Base-by-base conservation (phyloP, 1,140 invertebrate genomes). In the Pachyrhynchus sulphureomaculatus region DNA sequence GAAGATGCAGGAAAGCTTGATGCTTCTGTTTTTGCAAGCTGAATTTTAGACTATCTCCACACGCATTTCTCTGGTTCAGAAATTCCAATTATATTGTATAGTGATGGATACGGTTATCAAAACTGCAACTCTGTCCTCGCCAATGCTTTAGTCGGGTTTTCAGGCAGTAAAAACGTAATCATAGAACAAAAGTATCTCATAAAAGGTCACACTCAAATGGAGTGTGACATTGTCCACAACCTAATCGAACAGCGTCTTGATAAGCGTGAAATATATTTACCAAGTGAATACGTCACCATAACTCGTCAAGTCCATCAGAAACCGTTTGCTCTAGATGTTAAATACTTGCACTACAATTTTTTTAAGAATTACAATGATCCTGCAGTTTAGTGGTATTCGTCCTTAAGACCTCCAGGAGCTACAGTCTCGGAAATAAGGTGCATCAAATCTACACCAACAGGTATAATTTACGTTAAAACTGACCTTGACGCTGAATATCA, bases 131-230 rank as follows among this genome's bases (percentile, higher is more conserved):
- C 37, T 9, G 66, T 63, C 2, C 17, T 77, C 17, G 51, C 72
- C 8, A 78, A 77, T 70, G 72, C 73, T 2, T 52, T 77, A n/a
- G 36, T 71, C 6, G 37, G 57, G 26, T 66, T 73, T 36, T 64
- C 72, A 18, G 39, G 39, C 18, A 65, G 55, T 39, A 63, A 56
- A n/a, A 66, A 71, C 3, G 64, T 73, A 21, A 68, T 47, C 1
- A 74, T 79, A 51, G 64, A 47, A 12, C 77, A 79, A 63, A 78
- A 78, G 57, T 78, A 66, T 65, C 59, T 78, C 12, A 72, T 74
- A 62, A 64, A 62, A 20, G 77, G 77, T 12, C 76, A 79, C 53
- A 78, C 75, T 15, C 76, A 77, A 57, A 79, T 77, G 73, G 76
- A 79, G 51, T 68, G 66, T 44, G 77, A 80, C 58, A 68, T 65